Conservation (phyloP, 1,140 invertebrate genomes). For the Drosophila yakuba region DNA sequence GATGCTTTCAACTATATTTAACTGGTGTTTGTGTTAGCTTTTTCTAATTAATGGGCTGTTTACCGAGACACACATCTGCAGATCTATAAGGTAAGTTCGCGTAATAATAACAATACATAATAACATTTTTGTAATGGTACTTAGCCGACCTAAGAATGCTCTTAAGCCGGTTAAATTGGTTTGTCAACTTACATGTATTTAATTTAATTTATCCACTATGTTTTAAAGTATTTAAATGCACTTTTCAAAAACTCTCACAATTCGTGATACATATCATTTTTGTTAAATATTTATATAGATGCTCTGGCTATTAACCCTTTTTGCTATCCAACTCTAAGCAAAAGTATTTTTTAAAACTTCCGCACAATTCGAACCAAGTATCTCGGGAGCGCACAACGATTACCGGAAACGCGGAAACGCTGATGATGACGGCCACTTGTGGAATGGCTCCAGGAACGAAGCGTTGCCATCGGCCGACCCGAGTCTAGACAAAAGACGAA, state of each 20-base stretch:
- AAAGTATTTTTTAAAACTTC: background rate
- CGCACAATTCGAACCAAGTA: conserved; percentile 29
- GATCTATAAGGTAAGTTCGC: no score
- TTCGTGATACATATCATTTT: background rate
- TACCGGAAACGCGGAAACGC: conserved; percentile 77
- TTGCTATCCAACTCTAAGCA: background rate
- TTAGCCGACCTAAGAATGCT: no score
- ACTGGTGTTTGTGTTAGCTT: background rate
- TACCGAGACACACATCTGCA: no score
- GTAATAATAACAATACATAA: no score
- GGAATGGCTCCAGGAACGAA: conserved; percentile 64
- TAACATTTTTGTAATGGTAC: background rate
- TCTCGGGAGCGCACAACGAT: conserved; percentile 58
- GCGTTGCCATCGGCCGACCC: conserved; percentile 33
- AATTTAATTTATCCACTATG: background rate
- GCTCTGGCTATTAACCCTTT: background rate
- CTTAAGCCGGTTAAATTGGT: background rate
- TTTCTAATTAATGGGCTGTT: no score
- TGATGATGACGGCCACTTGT: conserved; percentile 77
- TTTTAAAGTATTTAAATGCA: conserved; percentile 15
- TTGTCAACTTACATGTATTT: conserved; percentile 45
- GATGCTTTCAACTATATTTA: background rate
- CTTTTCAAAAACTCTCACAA: conserved; percentile 31
- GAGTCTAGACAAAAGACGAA: conserved; percentile 58
- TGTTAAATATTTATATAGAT: background rate